These are phyloP conservation scores for Falco cherrug DNA, from an alignment of 2,797 vertebrate genomes.

Conservation along the genomic window DNA sequence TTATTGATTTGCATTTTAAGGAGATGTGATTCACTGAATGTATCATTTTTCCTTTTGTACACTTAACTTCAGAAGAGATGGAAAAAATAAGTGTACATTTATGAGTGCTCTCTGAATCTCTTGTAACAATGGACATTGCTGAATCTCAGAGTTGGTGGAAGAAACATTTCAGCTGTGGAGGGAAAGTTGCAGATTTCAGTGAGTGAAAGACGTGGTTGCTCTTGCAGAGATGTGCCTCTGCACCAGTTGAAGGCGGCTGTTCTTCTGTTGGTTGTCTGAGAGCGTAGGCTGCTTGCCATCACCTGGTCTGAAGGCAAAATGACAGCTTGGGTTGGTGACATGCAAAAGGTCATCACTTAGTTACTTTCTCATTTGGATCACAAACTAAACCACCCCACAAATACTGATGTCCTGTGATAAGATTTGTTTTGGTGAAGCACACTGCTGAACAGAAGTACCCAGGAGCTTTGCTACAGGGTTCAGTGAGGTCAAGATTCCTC, in stretches of 20 bases:
- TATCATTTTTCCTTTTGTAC: neutral
- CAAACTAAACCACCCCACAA: neutral
- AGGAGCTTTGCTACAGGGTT: neutral
- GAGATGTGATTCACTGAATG: neutral
- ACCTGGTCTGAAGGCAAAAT: neutral
- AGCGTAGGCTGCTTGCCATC: neutral
- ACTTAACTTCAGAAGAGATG: neutral
- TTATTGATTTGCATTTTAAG: slow-evolving; percentile 47
- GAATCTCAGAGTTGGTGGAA: neutral
- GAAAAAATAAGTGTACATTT: neutral
- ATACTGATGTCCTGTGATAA: neutral
- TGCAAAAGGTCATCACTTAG: neutral
- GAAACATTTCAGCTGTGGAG: neutral
- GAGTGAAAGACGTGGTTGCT: neutral
- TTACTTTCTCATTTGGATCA: neutral
- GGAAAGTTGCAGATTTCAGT: neutral
- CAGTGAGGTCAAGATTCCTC: neutral
- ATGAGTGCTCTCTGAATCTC: neutral
- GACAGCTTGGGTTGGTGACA: neutral
- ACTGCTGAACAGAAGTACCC: neutral
- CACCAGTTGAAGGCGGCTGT: neutral
- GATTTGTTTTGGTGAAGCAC: neutral
- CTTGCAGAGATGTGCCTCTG: neutral
- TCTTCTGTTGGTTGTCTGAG: neutral
- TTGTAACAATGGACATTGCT: neutral